Evolutionary conservation across 2,113 vertebrate genomes (phyloP), one percentile per base, ranked within the genome.

Genomic region (Saimiri boliviensis): DNA sequence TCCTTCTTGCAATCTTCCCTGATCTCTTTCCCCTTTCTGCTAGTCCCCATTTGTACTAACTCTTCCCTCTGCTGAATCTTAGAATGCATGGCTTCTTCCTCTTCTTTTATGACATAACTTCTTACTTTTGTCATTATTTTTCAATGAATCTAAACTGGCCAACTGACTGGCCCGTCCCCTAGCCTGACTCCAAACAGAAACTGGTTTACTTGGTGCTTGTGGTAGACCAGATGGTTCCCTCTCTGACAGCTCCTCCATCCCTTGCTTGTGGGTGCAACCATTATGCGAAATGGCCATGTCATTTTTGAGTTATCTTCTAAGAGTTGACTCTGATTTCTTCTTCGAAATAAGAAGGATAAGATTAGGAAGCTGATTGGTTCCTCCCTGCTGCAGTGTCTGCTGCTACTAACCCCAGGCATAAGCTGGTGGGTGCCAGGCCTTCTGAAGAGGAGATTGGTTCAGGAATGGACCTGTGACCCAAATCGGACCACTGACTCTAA

Each of bases 201-300:
- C 23, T 14, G 8, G 27, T 81, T 32, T 70, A 1, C n/a, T 37
- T 66, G 13, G n/a, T 70, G 23, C 14, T 37, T 81, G 2, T 19
- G 45, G 13, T 19, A n/a, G 35, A 60, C 17, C 47, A 16, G 9
- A 16, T 42, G 32, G 17, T 4, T 86, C 21, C 56, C 19, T 81
- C 37, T 19, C 5, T 12, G 1, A 2, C 6, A 1, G 68, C 47
- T 49, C 20, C 21, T 54, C 37, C 32, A 27, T 56, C 17, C 8
- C 5, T 82, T 1, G 1, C 11, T 9, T 3, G 1, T 0, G 21
- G 30, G 21, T 35, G 42, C 77, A 58, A 27, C 5, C 21, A 16
- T 42, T 76, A 19, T n/a, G 1, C 25, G 14, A 27, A 81, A 35
- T 2, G 10, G 1, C 20, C 2, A 0, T n/a, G 14, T 4, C 4